Base-by-base conservation (phyloP, 2,113 vertebrate genomes). In the Phalacrocorax pelagicus region DNA sequence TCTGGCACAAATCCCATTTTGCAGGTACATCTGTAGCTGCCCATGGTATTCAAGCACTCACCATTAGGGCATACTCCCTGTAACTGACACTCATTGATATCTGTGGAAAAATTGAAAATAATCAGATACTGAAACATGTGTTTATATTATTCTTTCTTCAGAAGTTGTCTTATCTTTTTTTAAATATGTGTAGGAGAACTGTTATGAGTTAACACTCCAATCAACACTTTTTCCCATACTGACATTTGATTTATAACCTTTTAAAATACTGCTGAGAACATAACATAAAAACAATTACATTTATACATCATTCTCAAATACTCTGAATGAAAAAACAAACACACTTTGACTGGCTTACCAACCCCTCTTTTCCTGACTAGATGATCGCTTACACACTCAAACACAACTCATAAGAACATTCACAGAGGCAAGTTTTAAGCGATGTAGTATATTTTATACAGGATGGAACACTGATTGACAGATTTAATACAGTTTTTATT, bases 1-100 rank as follows among this genome's bases (percentile, higher is more conserved):
- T 99, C 98, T 6, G 99, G 99, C 14, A 99, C 96, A 94, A 98
- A 99, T 86, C 99, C 99, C 17, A 98, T 94, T 97, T 99, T 99
- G 97, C 99, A 99, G 88, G 97, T 98, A 81, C 99, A 99, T 96
- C 99, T 98, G 97, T 99, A 99, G 98, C 99, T 99, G 92, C 99
- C 99, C 97, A 99, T 94, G 36, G 99, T 99, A 98, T 99, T 99
- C 96, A 99, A 96, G 98, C 99, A 99, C 94, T 99, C 98, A 79
- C 99, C 99, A 97, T 99, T 99, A 17, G 98, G 99, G 97, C 99
- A 99, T 22, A 98, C 98, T 6, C 99, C 99, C 94, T 99, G 99
- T 23, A 99, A 96, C 81, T 99, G 98, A 92, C 99, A 99, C 96
- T 99, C 99, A 91, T 99, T 99, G 71, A 99, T 97, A 97, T 99